Conservation (phyloP, 2,888 invertebrate genomes). For the Thera britannica region DNA sequence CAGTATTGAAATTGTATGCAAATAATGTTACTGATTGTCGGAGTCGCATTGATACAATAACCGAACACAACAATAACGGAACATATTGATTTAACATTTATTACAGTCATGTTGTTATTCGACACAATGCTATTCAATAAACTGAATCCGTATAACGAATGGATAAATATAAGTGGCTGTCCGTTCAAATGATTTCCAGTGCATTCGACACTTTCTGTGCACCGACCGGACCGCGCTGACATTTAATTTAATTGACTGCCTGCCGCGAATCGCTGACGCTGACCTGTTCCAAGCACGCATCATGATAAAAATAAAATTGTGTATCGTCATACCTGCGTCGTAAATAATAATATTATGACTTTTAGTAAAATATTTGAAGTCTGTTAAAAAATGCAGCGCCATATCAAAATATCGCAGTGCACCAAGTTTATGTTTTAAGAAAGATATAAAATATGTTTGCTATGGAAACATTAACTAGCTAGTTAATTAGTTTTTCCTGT, state of each 20-base stretch:
- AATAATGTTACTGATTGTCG: slow-evolving; percentile 21
- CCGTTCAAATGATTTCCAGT: slow-evolving; percentile 55
- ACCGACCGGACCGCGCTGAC: slow-evolving; percentile 67
- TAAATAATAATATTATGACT: slow-evolving; percentile 18
- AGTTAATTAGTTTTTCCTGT: slow-evolving; percentile 23
- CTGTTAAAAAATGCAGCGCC: slow-evolving; percentile 10
- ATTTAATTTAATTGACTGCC: slow-evolving; percentile 76
- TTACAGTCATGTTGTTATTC: slow-evolving; percentile 22
- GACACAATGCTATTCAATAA: slow-evolving; percentile 32
- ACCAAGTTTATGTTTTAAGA: slow-evolving; percentile 1
- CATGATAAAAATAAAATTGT: slow-evolving; percentile 22
- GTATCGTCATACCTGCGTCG: slow-evolving; percentile 17
- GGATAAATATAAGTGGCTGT: slow-evolving; percentile 50
- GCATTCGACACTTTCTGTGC: slow-evolving; percentile 59
- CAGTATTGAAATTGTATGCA: slow-evolving; percentile 13
- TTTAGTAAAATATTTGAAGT: not conserved
- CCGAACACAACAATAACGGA: slow-evolving; percentile 10
- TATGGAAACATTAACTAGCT: slow-evolving; percentile 11
- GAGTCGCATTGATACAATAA: slow-evolving; percentile 17
- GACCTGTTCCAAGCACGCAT: slow-evolving; percentile 48
- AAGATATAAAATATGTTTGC: slow-evolving; percentile 3
- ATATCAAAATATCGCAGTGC: slow-evolving; percentile 4
- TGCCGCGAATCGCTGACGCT: slow-evolving; percentile 63
- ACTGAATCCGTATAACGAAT: slow-evolving; percentile 44
- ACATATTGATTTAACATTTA: slow-evolving; percentile 22